These are phyloP conservation scores for Nemotelus pantherinus DNA, from an alignment of 2,888 invertebrate genomes.

Conservation along the genomic window DNA sequence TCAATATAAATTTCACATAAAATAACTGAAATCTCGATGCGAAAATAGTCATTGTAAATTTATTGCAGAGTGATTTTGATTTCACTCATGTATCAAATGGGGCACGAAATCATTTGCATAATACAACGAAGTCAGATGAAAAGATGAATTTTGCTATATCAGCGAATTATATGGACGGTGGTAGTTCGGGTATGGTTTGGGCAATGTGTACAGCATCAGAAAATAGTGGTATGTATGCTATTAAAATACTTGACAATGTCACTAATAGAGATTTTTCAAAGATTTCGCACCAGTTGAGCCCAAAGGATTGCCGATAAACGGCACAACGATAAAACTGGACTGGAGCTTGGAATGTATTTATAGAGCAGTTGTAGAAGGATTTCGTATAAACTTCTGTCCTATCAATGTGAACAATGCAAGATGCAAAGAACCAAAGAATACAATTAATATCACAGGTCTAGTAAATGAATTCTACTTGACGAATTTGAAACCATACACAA, in stretches of 20 bases:
- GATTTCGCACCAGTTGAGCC: conserved; percentile 69
- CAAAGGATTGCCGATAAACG: conserved; percentile 66
- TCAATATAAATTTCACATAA: not conserved
- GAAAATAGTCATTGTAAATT: too few species aligned
- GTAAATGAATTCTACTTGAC: conserved; percentile 67
- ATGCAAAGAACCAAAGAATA: conserved; percentile 65
- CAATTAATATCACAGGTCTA: conserved; percentile 53
- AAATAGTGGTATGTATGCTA: conserved; percentile 51
- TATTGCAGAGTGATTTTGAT: conserved; percentile 69
- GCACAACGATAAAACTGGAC: conserved; percentile 71
- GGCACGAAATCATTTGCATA: conserved; percentile 59
- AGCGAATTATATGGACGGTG: conserved; percentile 70
- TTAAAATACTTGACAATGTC: not conserved
- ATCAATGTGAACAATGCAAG: conserved; percentile 55
- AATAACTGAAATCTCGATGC: too few species aligned
- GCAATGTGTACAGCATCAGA: conserved; percentile 70
- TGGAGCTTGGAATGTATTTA: conserved; percentile 84
- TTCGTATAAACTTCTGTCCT: conserved; percentile 79
- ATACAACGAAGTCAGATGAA: conserved; percentile 65
- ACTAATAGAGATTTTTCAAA: conserved; percentile 24
- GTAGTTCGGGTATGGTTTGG: conserved; percentile 87
- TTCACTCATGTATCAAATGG: conserved; percentile 67
- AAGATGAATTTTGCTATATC: conserved; percentile 80
- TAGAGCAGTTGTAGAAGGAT: conserved; percentile 77
- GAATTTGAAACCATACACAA: conserved; percentile 77